Percentiles rank a stretch among this genome's conserved stretches.
phyloP scores from a whole-genome alignment of 2,888 invertebrate species.

The Tupiocoris notatus region DNA sequence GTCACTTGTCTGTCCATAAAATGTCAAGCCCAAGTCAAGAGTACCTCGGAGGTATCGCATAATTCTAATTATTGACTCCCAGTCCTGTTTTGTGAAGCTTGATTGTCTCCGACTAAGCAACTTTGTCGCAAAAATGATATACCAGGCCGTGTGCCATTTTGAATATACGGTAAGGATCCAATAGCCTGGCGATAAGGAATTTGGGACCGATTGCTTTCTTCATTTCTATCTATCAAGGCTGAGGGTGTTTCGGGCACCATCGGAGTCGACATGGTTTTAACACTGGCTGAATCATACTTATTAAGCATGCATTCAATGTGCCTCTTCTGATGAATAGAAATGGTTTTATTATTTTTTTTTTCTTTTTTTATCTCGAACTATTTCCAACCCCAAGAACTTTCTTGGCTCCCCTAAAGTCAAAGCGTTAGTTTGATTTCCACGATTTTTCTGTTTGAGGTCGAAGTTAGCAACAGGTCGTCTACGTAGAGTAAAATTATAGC shows the following conservation, averaged over 20 bases:
- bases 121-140: background rate
- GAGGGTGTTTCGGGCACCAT: background rate
- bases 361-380: background rate
- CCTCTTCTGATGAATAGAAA: background rate
- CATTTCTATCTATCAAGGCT: background rate
- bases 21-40: background rate
- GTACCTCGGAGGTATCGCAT: background rate
- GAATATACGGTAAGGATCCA: conserved; percentile 11
- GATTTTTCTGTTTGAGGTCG: background rate
- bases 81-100: background rate
- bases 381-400: background rate
- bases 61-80: background rate
- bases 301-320: background rate
- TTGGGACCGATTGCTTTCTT: background rate
- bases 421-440: background rate
- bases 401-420: background rate
- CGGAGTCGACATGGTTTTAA: background rate
- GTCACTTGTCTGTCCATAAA: background rate
- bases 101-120: background rate
- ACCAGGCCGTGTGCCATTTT: conserved; percentile 2
- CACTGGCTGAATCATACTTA: background rate
- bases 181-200: conserved; percentile 7
- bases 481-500: background rate
- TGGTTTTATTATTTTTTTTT: background rate
- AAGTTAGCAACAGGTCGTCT: background rate